These are phyloP conservation scores for Macroteleia sp. DNA, from an alignment of 2,888 invertebrate genomes.

Conservation along the genomic window DNA sequence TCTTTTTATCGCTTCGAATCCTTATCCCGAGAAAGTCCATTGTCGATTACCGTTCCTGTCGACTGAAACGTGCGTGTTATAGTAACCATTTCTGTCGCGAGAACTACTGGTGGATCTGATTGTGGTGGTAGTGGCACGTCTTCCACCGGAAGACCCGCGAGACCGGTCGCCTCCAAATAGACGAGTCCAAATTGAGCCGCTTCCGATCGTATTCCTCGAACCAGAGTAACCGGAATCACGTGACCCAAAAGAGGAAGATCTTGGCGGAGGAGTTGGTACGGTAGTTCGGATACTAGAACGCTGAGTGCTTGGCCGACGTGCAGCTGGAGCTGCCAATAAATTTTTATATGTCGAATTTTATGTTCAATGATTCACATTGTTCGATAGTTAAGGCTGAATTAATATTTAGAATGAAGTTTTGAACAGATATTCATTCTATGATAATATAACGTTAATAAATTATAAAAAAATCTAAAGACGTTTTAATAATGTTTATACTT, in stretches of 20 bases:
- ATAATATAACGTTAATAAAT: too few relatives aligned
- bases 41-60: slow-evolving; percentile 77
- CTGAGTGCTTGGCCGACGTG: slow-evolving; percentile 53
- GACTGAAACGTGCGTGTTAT: slow-evolving; percentile 73
- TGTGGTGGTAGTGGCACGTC: slow-evolving; percentile 59
- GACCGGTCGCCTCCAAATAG: slow-evolving; percentile 68
- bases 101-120: slow-evolving; percentile 53
- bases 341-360: slow-evolving; percentile 45
- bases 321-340: slow-evolving; percentile 70
- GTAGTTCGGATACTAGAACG: slow-evolving; percentile 65
- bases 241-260: slow-evolving; percentile 71
- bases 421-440: too few relatives aligned
- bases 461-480: too few relatives aligned
- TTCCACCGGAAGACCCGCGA: slow-evolving; percentile 50
- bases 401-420: slow-evolving; percentile 8
- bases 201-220: slow-evolving; percentile 74
- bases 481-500: too few relatives aligned
- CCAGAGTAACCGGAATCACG: slow-evolving; percentile 70
- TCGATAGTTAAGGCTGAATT: slow-evolving; percentile 1
- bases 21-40: slow-evolving; percentile 79
- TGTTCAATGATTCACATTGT: slow-evolving; percentile 12
- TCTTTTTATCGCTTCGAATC: slow-evolving; percentile 9
- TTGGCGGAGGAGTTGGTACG: slow-evolving; percentile 75
- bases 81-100: slow-evolving; percentile 70
- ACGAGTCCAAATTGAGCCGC: slow-evolving; percentile 72